Base-by-base conservation (phyloP, 2,888 invertebrate species). In the Villa cingulata region DNA sequence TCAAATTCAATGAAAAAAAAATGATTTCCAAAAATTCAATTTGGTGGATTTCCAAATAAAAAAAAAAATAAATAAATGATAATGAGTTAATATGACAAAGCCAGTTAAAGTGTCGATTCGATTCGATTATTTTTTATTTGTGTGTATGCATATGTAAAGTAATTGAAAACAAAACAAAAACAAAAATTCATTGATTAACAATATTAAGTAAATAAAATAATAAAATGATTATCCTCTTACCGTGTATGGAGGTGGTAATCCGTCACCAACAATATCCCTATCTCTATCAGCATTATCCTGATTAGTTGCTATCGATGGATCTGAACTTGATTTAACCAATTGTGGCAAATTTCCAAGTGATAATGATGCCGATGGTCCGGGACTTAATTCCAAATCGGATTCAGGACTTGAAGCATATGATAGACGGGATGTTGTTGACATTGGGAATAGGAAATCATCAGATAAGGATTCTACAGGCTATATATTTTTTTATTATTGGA, bases 361-460 rank as follows among this genome's bases (percentile, higher is more conserved):
- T 63, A 74, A 72, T 58, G 74, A 71, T 57, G 75, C 70, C 55
- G 77, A 77, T 53, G 80, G 80, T 59, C 80, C 81, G 53, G 80
- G 80, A 65, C 86, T 87, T 64, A 87, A 81, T 66, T 94, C 94
- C 70, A 89, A 76, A 72, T 95, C 95, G 66, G 90, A 91, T 74
- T 95, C 94, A 55, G 92, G 92, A 66, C 91, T 91, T 64, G 92
- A 92, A 56, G 92, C 92, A 72, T 92, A 94, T 64, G 94, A 94
- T 58, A 94, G 76, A 66, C 92, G 84, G 68, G 90, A 82, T 64
- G 88, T 87, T 59, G 89, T 89, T n/a, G n/a, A n/a, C 94, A 95
- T 94, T 66, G 95, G 95, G 78, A 96, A 96, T 66, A 96, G 83
- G 81, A 95, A 94, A 79, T 97, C 95, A 73, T 97, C 96, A 62